A percentile compares a stretch with the other conserved stretches of the same genome.
Evolutionary conservation across 2,113 vertebrate species (phyloP).

Genomic region (Ceyx cyanopectus): DNA sequence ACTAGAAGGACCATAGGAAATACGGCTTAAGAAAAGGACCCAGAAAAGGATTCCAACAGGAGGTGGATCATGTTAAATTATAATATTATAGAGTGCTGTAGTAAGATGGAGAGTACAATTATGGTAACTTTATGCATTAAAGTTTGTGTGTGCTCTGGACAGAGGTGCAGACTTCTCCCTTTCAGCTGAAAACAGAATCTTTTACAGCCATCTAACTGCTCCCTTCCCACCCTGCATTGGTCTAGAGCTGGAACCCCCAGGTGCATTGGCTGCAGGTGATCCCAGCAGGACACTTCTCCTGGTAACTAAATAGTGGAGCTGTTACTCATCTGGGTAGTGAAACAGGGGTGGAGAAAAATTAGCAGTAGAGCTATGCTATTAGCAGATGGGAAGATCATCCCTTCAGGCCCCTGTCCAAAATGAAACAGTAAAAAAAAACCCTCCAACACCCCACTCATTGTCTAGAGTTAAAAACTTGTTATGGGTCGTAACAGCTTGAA

Average conservation of each 20-base stretch:
- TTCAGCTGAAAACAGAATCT: not conserved
- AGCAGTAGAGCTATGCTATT: not conserved
- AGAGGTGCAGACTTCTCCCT: not conserved
- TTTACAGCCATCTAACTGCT: not conserved
- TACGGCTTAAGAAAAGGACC: not conserved
- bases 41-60: not conserved
- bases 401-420: not conserved
- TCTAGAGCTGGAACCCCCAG: not conserved
- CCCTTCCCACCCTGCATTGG: not conserved
- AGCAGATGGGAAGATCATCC: not conserved
- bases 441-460: not conserved
- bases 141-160: fast-evolving
- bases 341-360: not conserved
- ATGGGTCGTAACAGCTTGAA: not conserved
- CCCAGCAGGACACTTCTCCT: not conserved
- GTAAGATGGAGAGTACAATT: not conserved
- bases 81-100: not conserved
- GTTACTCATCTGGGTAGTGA: not conserved
- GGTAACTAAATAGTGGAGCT: not conserved
- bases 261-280: not conserved
- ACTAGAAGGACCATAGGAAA: not conserved
- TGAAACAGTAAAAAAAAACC: not conserved
- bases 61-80: not conserved
- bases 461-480: not conserved
- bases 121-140: not conserved